Evolutionary conservation across 2,113 vertebrate species (phyloP).

Genomic region (Oryzias melastigma): DNA sequence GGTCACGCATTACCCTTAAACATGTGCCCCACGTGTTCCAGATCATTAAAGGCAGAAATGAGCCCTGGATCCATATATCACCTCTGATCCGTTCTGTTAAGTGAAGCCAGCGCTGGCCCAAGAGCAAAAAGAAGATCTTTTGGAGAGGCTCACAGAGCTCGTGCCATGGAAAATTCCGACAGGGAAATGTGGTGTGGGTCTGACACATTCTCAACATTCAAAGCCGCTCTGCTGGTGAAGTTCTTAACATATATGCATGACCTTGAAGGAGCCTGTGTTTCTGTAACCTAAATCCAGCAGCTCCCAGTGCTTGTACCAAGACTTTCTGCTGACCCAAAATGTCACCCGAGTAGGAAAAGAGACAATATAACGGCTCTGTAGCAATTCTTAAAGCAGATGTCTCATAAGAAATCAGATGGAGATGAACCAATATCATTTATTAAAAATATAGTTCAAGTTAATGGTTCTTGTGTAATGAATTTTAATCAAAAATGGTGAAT

Average conservation of each 20-base stretch:
- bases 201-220: constrained; percentile 30
- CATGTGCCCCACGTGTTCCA: constrained; percentile 30
- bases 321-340: constrained; percentile 1
- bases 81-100: constrained; percentile 26
- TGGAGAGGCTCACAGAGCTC: constrained; percentile 30
- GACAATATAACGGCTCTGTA: no score
- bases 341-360: constrained; percentile 27
- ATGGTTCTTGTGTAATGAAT: no score
- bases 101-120: constrained; percentile 32
- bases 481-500: no score
- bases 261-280: constrained; percentile 3
- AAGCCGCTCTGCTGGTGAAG: constrained; percentile 14
- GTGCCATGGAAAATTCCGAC: constrained; percentile 45
- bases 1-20: constrained; percentile 18
- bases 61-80: constrained; percentile 48
- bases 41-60: constrained; percentile 29
- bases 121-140: constrained; percentile 13
- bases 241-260: constrained; percentile 27
- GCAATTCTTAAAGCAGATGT: no score
- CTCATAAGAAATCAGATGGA: no score
- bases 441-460: no score
- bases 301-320: constrained; percentile 2
- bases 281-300: constrained; percentile 6
- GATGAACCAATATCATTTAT: no score
- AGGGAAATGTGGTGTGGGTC: constrained; percentile 8